Evolutionary conservation across 2,113 vertebrate genomes (phyloP), one percentile per base, ranked within the genome.

Genomic region (Tachysurus fulvidraco): DNA sequence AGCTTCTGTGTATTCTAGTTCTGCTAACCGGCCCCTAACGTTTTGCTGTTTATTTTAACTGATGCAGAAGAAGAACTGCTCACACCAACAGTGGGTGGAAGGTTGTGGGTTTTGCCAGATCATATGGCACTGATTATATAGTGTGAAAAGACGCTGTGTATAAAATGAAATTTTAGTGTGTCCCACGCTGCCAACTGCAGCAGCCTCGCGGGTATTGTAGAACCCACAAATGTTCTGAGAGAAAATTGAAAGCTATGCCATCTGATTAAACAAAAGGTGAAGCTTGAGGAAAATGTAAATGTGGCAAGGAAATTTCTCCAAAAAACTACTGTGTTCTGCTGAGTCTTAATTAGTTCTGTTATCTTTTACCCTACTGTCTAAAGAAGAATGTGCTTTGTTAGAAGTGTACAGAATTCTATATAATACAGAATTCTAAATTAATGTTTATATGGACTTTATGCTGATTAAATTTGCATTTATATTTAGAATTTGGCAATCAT

Each of bases 71-170:
- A 25, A 44, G 74, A 52, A 52, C 52, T 50, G 73, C 50, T 50
- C 71, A 23, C 44, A 23, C 21, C 36, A 74, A 25, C 74, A 77
- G 46, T 77, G 25, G 74, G 74, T 77, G 74, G 74, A 77, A 77
- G 25, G 50, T 54, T 77, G 46, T 77, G 74, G 46, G n/a, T 28
- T 54, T 77, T 77, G 74, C 74, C 74, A 54, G 50, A 77, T 77
- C 74, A 77, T 50, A 77, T 77, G 74, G 46, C 74, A 28, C 74
- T 77, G 74, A 77, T 77, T 77, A 77, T 9, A 77, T 28, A 77
- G 46, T 77, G 46, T 77, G 74, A 77, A 77, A 77, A 77, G 74
- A 77, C 50, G 6, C 74, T 54, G 74, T 16, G 46, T 16, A 28
- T 54, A 77, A 77, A 77, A 77, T 77, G 25, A 77, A 54, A 77